Conservation (phyloP, 2,797 vertebrate species). For the Euphonia xanthogaster region DNA sequence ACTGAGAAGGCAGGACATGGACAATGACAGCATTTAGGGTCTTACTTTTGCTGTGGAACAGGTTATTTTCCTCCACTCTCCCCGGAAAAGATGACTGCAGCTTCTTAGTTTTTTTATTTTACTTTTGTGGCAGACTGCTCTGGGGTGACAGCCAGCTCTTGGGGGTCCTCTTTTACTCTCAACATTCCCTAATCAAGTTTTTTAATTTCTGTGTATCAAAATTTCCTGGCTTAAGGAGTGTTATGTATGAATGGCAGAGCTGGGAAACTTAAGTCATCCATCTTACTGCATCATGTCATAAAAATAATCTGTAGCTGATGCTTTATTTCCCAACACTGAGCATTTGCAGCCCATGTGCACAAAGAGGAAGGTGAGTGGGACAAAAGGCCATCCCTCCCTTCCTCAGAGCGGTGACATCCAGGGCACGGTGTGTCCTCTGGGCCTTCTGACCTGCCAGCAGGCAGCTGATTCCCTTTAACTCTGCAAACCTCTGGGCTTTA, state of each 20-base stretch:
- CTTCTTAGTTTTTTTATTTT: not conserved
- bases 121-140: not conserved
- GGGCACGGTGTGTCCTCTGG: not conserved
- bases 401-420: fast-evolving
- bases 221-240: not conserved
- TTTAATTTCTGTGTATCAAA: not conserved
- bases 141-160: not conserved
- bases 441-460: not conserved
- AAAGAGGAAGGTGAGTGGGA: not conserved
- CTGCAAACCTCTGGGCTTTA: not conserved
- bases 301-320: not conserved
- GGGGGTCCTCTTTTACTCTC: not conserved
- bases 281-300: not conserved
- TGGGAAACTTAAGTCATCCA: not conserved
- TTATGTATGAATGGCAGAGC: not conserved
- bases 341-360: not conserved
- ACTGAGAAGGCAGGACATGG: not conserved
- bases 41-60: not conserved
- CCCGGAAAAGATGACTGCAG: not conserved
- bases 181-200: not conserved
- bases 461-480: not conserved
- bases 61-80: not conserved
- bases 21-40: not conserved
- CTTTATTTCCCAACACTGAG: not conserved
- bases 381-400: not conserved